Conservation (phyloP, 2,888 invertebrate genomes). For the Merodon equestris region DNA sequence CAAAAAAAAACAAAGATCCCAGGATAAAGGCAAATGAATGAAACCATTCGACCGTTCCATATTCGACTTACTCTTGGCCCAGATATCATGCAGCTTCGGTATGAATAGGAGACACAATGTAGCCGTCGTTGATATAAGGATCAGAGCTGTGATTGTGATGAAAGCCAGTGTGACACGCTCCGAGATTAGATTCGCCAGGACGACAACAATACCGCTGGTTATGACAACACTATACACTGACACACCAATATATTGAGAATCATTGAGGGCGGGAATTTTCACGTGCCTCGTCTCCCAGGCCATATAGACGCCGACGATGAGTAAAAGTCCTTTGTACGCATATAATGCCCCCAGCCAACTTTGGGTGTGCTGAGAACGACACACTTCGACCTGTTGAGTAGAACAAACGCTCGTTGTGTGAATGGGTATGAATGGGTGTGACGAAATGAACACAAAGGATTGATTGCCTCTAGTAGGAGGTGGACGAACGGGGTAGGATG, state of each 20-base stretch:
- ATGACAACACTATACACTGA: constrained; percentile 95
- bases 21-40: constrained; percentile 29
- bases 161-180: constrained; percentile 90
- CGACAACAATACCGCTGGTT: constrained; percentile 91
- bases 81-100: constrained; percentile 89
- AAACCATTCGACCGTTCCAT: not conserved
- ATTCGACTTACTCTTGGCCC: constrained; percentile 82
- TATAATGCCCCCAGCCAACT: constrained; percentile 95
- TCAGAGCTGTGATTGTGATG: constrained; percentile 89
- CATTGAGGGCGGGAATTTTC: constrained; percentile 94
- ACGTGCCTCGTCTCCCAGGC: constrained; percentile 97
- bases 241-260: constrained; percentile 95
- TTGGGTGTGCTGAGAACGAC: constrained; percentile 91
- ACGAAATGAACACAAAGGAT: constrained; percentile 37
- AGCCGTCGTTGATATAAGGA: constrained; percentile 91
- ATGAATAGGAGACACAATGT: constrained; percentile 92
- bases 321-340: constrained; percentile 92
- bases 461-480: constrained; percentile 45
- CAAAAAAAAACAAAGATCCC: constrained; percentile 36
- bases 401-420: constrained; percentile 25
- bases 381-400: constrained; percentile 88
- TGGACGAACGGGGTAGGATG: not conserved
- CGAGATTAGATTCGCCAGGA: constrained; percentile 91
- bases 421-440: not conserved
- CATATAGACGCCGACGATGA: constrained; percentile 95